Evolutionary conservation across 2,888 invertebrate species (phyloP).

Genomic region (Leucoptera coffeella): DNA sequence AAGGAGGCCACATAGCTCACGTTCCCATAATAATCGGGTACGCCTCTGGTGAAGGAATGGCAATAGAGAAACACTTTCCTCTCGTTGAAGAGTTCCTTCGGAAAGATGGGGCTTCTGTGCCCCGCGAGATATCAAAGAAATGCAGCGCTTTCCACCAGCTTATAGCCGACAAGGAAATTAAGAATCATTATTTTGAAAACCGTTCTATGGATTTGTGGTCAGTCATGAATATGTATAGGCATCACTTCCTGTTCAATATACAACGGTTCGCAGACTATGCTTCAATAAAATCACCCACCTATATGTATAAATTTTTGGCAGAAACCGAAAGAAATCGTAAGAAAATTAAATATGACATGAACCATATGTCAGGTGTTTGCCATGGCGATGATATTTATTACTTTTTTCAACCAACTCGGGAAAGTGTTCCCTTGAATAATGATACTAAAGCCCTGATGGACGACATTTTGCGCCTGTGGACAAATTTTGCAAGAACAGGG

Average conservation of each 20-base stretch:
- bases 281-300: conserved; percentile 17
- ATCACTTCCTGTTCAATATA: conserved; percentile 32
- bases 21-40: conserved; percentile 35
- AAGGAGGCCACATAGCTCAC: conserved; percentile 17
- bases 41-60: conserved; percentile 37
- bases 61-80: conserved; percentile 23
- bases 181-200: conserved; percentile 24
- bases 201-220: conserved; percentile 18
- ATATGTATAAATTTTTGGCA: conserved; percentile 26
- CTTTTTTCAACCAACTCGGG: conserved; percentile 25
- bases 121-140: conserved; percentile 31
- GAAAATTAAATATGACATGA: conserved; percentile 30
- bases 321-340: conserved; percentile 33
- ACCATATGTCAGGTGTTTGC: conserved; percentile 24
- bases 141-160: conserved; percentile 15
- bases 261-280: conserved; percentile 21
- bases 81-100: conserved; percentile 13
- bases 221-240: conserved; percentile 23
- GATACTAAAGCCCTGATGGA: conserved; percentile 19
- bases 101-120: conserved; percentile 21
- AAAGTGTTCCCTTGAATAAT: conserved; percentile 23
- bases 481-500: conserved; percentile 32
- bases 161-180: conserved; percentile 19
- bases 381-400: conserved; percentile 36
- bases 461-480: conserved; percentile 24